Evolutionary conservation across 2,113 vertebrate species (phyloP).

Genomic region (Lethenteron camtschaticum): DNA sequence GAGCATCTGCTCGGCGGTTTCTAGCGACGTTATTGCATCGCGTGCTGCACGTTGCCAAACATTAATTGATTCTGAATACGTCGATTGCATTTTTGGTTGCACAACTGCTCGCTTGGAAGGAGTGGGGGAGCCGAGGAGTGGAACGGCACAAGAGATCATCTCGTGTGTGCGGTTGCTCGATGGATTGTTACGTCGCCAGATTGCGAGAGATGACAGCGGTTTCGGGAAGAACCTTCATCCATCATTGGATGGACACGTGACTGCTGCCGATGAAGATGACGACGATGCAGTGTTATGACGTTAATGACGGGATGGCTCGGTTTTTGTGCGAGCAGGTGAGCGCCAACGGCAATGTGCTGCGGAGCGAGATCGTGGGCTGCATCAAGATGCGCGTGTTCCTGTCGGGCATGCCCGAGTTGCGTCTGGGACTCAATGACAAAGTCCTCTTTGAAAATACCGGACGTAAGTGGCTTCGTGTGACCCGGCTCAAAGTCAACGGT

Average conservation of each 20-base stretch:
- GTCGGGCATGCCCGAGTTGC: conserved; percentile 83
- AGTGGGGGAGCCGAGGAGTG: no score
- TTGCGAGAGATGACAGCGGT: background rate
- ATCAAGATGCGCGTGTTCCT: conserved; percentile 97
- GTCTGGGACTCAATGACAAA: conserved; percentile 85
- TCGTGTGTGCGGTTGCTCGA: background rate
- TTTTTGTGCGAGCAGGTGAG: conserved; percentile 39
- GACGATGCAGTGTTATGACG: background rate
- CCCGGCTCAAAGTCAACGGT: no score
- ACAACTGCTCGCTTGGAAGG: no score
- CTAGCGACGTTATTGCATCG: no score
- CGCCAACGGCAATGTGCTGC: conserved; percentile 73
- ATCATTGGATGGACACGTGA: no score
- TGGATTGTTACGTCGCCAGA: background rate
- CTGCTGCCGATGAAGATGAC: no score
- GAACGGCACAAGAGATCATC: background rate
- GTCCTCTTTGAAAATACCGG: conserved; percentile 96
- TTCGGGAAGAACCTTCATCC: background rate
- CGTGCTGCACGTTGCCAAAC: no score
- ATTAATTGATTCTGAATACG: no score
- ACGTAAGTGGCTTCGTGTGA: conserved; percentile 38
- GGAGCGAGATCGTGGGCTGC: conserved; percentile 91
- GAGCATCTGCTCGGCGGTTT: no score
- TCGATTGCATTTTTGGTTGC: no score
- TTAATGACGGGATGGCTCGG: background rate